phyloP scores from a whole-genome alignment of 1,140 invertebrate species.

The Megalonaias nervosa region DNA sequence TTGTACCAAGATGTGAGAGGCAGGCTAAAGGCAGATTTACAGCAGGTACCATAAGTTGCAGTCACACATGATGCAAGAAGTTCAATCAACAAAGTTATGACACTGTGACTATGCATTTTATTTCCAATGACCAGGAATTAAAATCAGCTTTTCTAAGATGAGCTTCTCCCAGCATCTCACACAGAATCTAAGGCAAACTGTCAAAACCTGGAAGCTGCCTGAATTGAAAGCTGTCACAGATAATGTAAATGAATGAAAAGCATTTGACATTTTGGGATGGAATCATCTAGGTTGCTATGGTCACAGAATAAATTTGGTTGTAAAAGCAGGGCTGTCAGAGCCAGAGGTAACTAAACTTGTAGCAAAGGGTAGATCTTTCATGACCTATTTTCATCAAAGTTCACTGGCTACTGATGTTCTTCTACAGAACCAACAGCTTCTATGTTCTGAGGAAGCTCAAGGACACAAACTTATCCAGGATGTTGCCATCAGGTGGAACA shows the following conservation, averaged over 20 bases:
- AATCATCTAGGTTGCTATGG: conserved; percentile 18
- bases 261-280: conserved; percentile 6
- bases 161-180: conserved; percentile 4
- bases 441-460: conserved; percentile 16
- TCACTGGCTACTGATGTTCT: conserved; percentile 25
- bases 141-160: conserved; percentile 4
- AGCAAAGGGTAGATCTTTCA: conserved; percentile 17
- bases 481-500: conserved; percentile 52
- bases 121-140: conserved; percentile 1
- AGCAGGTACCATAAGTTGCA: background rate
- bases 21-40: background rate
- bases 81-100: conserved; percentile 14
- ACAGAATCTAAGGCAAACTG: conserved; percentile 4
- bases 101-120: conserved; percentile 29
- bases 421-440: conserved; percentile 27
- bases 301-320: conserved; percentile 26
- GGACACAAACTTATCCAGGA: conserved; percentile 45
- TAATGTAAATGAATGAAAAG: conserved; percentile 1
- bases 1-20: conserved; percentile 8
- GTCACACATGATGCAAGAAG: conserved; percentile 28
- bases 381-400: conserved; percentile 33
- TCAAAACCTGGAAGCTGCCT: conserved; percentile 19
- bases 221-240: background rate
- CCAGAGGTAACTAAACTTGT: conserved; percentile 17
- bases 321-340: conserved; percentile 25